Percentiles rank a stretch among this genome's conserved stretches.
These are phyloP conservation scores for Carduelis carduelis DNA, from an alignment of 2,797 vertebrate species.

Conservation along the genomic window DNA sequence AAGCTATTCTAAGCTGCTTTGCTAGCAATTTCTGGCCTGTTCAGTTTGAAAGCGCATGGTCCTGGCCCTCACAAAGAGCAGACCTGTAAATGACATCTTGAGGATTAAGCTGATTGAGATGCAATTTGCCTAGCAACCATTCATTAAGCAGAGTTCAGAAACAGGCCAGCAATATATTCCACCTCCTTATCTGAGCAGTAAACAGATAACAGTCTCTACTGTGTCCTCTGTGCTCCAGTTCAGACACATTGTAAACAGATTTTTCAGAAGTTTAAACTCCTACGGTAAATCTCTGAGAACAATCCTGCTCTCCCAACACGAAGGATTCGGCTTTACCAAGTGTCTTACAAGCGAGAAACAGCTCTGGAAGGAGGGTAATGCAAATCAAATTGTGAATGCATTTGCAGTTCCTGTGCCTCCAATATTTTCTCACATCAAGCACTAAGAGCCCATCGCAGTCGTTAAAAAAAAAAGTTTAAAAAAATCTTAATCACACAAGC, in stretches of 20 bases:
- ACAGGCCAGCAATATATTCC: slow-evolving; percentile 82
- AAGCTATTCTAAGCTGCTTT: slow-evolving; percentile 65
- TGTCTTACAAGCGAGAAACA: neutral
- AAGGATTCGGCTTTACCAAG: slow-evolving; percentile 27
- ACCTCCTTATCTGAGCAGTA: slow-evolving; percentile 83
- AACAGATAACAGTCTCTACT: slow-evolving; percentile 82
- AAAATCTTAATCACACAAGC: neutral
- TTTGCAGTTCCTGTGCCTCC: slow-evolving; percentile 22
- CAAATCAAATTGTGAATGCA: slow-evolving; percentile 47
- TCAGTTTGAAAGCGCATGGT: slow-evolving; percentile 51
- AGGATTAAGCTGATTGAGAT: slow-evolving; percentile 85
- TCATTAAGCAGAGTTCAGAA: slow-evolving; percentile 81
- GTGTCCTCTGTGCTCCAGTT: slow-evolving; percentile 71
- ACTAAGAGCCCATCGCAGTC: neutral
- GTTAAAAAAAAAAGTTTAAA: neutral
- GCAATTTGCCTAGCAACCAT: slow-evolving; percentile 84
- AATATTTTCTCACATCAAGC: slow-evolving; percentile 15
- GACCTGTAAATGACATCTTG: slow-evolving; percentile 85
- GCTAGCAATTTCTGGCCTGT: slow-evolving; percentile 64
- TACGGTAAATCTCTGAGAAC: slow-evolving; percentile 32
- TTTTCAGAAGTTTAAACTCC: slow-evolving; percentile 68
- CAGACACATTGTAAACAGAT: slow-evolving; percentile 78
- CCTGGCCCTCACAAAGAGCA: slow-evolving; percentile 72
- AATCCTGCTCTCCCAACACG: slow-evolving; percentile 30
- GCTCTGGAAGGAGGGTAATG: slow-evolving; percentile 19